phyloP scores from a whole-genome alignment of 2,113 vertebrate genomes.

The Isurus oxyrinchus region DNA sequence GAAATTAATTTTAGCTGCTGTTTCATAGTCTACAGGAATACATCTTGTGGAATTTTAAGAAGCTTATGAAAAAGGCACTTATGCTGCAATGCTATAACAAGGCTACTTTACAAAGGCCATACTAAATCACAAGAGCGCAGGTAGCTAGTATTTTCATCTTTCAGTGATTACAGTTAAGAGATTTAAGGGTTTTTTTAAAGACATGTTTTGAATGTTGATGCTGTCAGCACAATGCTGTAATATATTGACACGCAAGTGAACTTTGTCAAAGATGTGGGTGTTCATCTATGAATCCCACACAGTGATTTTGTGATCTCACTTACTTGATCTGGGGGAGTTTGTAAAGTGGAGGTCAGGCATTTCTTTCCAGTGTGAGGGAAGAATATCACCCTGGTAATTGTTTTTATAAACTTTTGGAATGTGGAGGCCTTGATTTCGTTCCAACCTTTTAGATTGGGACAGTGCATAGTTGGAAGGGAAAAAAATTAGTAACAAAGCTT shows the following conservation, averaged over 20 bases:
- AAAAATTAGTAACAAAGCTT: background rate
- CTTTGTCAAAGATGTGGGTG: background rate
- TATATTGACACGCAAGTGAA: background rate
- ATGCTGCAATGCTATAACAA: conserved; percentile 10
- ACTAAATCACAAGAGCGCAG: background rate
- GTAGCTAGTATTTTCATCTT: background rate
- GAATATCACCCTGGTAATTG: no score
- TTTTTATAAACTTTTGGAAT: background rate
- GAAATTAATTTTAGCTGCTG: conserved; percentile 24
- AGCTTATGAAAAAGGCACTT: conserved; percentile 13
- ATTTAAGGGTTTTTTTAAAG: background rate
- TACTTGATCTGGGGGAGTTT: background rate
- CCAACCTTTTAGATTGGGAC: background rate
- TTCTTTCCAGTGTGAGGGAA: background rate
- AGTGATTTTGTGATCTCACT: background rate
- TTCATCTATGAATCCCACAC: background rate
- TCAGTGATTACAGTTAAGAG: conserved; percentile 12
- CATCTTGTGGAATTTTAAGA: conserved; percentile 26
- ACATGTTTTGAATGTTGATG: background rate
- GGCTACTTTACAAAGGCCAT: background rate
- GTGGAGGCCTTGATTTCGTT: background rate
- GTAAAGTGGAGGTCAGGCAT: background rate
- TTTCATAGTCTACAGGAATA: conserved; percentile 24
- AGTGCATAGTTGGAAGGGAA: background rate
- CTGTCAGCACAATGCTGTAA: background rate